Conservation (phyloP, 1,140 invertebrate species). For the Nephila pilipes region DNA sequence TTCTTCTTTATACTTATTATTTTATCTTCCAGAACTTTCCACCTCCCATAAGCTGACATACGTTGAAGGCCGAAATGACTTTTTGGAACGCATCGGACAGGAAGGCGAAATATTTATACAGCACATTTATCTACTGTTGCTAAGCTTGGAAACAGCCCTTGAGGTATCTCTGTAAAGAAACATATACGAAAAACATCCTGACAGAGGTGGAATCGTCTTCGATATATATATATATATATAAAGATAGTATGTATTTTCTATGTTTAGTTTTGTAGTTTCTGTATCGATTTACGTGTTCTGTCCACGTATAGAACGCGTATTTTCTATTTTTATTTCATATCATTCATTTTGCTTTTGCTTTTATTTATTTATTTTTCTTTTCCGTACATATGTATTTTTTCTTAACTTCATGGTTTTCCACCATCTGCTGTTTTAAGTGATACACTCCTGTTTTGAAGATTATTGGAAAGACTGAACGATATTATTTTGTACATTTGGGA, state of each 20-base stretch:
- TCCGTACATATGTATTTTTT: neutral
- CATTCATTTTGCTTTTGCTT: neutral
- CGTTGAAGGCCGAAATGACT: slow-evolving; percentile 42
- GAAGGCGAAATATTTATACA: slow-evolving; percentile 61
- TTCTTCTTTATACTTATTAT: slow-evolving; percentile 25
- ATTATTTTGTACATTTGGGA: no score
- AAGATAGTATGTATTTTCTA: neutral
- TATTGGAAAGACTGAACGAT: neutral
- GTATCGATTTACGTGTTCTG: slow-evolving; percentile 14
- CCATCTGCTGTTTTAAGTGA: slow-evolving; percentile 51
- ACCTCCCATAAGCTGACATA: slow-evolving; percentile 54
- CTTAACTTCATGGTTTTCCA: neutral
- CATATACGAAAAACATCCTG: slow-evolving; percentile 36
- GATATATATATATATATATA: neutral
- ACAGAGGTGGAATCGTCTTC: neutral
- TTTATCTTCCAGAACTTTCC: slow-evolving; percentile 45
- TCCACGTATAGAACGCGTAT: neutral
- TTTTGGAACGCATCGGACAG: slow-evolving; percentile 38
- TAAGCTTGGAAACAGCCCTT: neutral
- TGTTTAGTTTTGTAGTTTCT: neutral
- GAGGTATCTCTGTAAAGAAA: slow-evolving; percentile 42
- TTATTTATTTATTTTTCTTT: neutral
- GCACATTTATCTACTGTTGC: slow-evolving; percentile 41
- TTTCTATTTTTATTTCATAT: neutral
- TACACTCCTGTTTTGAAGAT: neutral